A percentile compares a stretch with the other conserved stretches of the same genome.
Evolutionary conservation across 2,797 vertebrate species (phyloP).

Genomic region (Lacerta bilineata): DNA sequence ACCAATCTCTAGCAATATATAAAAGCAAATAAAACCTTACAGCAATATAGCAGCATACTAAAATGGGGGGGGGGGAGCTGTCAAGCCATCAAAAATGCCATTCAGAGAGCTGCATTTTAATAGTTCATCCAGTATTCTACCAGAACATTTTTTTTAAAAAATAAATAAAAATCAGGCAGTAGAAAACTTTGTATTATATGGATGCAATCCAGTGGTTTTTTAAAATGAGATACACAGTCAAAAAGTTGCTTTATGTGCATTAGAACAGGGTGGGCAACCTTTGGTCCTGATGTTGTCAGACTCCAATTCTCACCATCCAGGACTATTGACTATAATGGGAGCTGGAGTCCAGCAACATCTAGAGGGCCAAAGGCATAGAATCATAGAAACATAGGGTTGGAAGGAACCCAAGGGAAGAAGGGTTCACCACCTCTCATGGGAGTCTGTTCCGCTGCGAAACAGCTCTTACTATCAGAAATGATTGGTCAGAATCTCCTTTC

Average conservation of each 20-base stretch:
- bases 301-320: no score
- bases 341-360: no score
- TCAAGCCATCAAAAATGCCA: not conserved
- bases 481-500: no score
- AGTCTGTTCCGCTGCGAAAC: no score
- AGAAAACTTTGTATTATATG: not conserved
- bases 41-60: not conserved
- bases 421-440: no score
- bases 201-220: not conserved
- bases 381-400: not conserved
- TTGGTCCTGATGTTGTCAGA: no score
- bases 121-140: not conserved
- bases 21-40: conserved; percentile 6
- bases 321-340: no score
- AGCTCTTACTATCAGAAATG: no score
- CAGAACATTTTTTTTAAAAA: not conserved
- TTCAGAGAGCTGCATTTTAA: not conserved
- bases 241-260: not conserved
- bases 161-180: not conserved
- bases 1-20: not conserved
- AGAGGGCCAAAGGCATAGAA: no score
- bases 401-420: not conserved
- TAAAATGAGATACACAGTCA: not conserved
- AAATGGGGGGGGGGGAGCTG: not conserved
- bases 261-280: no score